Base-by-base conservation (phyloP, 2,888 invertebrate genomes). In the Exocentrus adspersus region DNA sequence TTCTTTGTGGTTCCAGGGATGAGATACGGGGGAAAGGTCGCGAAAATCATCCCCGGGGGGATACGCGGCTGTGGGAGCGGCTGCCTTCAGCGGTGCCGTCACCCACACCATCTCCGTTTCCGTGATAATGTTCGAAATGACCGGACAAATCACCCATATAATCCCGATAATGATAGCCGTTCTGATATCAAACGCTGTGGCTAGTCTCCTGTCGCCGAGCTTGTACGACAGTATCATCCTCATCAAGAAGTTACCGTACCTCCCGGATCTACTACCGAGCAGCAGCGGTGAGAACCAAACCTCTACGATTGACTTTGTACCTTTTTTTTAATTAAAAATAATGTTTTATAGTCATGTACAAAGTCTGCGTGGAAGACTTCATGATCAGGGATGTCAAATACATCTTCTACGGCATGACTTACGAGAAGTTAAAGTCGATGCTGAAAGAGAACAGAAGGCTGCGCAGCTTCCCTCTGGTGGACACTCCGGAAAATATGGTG, bases 191-290 rank as follows among this genome's bases (percentile, higher is more conserved):
- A 98, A 98, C 83, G 98, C 97, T 0, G 91, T 97, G 12, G 96
- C 97, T 0, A 91, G 96, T 16, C 85, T 95, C n/a, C 86, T 99
- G 9, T 96, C 97, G 77, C 98, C 98, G 0, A 98, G 98, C 41
- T 93, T 98, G 80, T 99, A 98, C 85, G 98, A 99, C 87, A 97
- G 96, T 82, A 98, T 98, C 79, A 98, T 99, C 71, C 88, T 96
- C 72, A 96, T 99, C 77, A 98, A 98, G 85, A 95, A 96, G 79
- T 86, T 99, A 76, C 99, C 99, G 0, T 99, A 98, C 80, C 85
- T 99, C 53, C 98, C 99, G 0, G 98, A 98, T 82, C 89, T 98
- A 64, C 85, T 97, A 53, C 95, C 95, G 0, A 93, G 93, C 73
- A 94, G 92, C 79, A 91, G 93, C 88, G 82, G 82, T 79, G 85